Evolutionary conservation across 2,888 invertebrate genomes (phyloP).

Genomic region (Drosophila fungiperda): DNA sequence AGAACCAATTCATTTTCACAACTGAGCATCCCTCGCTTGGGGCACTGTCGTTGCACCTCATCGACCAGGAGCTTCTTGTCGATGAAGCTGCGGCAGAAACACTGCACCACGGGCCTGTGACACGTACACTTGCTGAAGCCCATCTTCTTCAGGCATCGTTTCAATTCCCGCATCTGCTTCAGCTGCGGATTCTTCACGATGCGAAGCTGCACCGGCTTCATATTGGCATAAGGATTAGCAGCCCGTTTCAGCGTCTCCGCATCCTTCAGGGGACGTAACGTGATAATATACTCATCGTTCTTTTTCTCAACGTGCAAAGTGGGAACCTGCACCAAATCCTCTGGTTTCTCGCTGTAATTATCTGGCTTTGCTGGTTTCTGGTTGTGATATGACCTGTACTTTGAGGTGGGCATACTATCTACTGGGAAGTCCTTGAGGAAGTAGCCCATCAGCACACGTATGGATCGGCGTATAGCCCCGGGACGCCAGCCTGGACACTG

Average conservation of each 20-base stretch:
- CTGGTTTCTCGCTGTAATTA: slow-evolving; percentile 82
- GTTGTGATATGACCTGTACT: slow-evolving; percentile 68
- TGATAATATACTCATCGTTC: slow-evolving; percentile 88
- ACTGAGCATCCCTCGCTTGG: slow-evolving; percentile 54
- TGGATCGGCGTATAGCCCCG: slow-evolving; percentile 82
- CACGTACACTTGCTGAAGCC: slow-evolving; percentile 87
- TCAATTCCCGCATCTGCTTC: slow-evolving; percentile 86
- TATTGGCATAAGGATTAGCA: slow-evolving; percentile 89
- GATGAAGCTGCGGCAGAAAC: slow-evolving; percentile 80
- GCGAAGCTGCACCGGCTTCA: slow-evolving; percentile 89
- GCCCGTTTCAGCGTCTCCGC: slow-evolving; percentile 86
- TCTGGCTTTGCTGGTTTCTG: slow-evolving; percentile 61
- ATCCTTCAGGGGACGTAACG: slow-evolving; percentile 89
- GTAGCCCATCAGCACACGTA: slow-evolving; percentile 83
- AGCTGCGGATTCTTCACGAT: slow-evolving; percentile 87
- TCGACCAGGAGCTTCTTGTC: slow-evolving; percentile 86
- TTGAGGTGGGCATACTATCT: slow-evolving; percentile 80
- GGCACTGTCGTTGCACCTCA: slow-evolving; percentile 86
- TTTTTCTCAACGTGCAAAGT: slow-evolving; percentile 88
- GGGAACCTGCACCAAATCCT: slow-evolving; percentile 85
- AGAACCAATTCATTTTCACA: slow-evolving; percentile 74
- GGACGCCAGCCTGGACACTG: slow-evolving; percentile 82
- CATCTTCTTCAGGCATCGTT: slow-evolving; percentile 86
- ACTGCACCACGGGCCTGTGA: slow-evolving; percentile 85
- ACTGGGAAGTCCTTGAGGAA: slow-evolving; percentile 83